Evolutionary conservation across 2,797 vertebrate genomes (phyloP).

Genomic region (Ctenochaetus hawaiiensis): DNA sequence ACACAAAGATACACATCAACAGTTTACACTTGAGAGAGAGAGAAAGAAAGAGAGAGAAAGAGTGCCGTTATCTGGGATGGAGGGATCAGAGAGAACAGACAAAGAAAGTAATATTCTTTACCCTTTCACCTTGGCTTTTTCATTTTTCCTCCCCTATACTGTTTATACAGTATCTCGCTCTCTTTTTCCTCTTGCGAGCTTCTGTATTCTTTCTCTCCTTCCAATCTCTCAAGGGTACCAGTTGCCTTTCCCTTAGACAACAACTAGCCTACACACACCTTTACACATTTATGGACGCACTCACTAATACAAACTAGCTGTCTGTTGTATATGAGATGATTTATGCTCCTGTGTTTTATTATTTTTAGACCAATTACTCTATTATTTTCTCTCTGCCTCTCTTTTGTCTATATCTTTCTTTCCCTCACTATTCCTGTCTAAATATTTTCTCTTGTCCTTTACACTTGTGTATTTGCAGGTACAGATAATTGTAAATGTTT

Average conservation of each 20-base stretch:
- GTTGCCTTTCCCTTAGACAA: constrained; percentile 35
- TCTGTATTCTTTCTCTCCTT: constrained; percentile 24
- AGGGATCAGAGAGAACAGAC: constrained; percentile 29
- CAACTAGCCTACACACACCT: constrained; percentile 16
- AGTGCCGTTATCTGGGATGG: constrained; percentile 19
- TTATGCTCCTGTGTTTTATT: constrained; percentile 72
- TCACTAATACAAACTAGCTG: constrained; percentile 38
- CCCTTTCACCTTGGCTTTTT: constrained; percentile 38
- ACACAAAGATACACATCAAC: constrained; percentile 23
- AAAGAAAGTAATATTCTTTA: background rate
- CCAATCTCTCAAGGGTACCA: constrained; percentile 58
- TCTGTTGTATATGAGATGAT: constrained; percentile 65
- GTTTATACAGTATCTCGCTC: constrained; percentile 24
- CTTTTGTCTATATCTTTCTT: constrained; percentile 22
- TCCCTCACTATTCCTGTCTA: background rate
- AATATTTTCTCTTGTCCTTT: constrained; percentile 31
- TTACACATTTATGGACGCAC: constrained; percentile 19
- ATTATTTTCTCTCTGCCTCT: constrained; percentile 28
- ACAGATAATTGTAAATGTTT: constrained; percentile 41
- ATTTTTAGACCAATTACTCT: constrained; percentile 72
- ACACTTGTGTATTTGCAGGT: constrained; percentile 29
- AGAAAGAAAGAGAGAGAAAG: background rate
- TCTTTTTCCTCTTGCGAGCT: constrained; percentile 20
- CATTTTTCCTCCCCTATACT: constrained; percentile 7
- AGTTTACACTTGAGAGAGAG: constrained; percentile 34